Percentiles rank a stretch among this genome's conserved stretches.
These are phyloP conservation scores for Drosophila willistoni DNA, from an alignment of 1,140 invertebrate species.

Conservation along the genomic window DNA sequence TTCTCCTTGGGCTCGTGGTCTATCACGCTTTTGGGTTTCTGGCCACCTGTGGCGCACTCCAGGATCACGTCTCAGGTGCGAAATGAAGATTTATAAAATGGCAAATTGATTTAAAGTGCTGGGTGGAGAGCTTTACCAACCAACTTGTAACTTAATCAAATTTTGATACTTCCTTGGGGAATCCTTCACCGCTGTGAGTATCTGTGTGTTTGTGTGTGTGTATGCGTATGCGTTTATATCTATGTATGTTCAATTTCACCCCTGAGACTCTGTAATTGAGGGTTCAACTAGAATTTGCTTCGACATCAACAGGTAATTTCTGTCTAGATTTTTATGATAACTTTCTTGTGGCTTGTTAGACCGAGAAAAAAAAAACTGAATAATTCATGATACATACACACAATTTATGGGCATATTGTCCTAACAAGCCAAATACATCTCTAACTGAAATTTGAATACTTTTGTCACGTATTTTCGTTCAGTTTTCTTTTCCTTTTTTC, in stretches of 20 bases:
- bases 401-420: background rate
- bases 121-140: slow-evolving; percentile 61
- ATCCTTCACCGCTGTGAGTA: slow-evolving; percentile 22
- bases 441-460: slow-evolving; percentile 70
- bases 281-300: slow-evolving; percentile 63
- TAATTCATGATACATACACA: slow-evolving; percentile 61
- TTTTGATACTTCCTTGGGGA: slow-evolving; percentile 66
- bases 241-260: slow-evolving; percentile 62
- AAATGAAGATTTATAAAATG: slow-evolving; percentile 80
- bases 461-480: slow-evolving; percentile 69
- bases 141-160: slow-evolving; percentile 62
- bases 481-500: slow-evolving; percentile 46
- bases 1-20: background rate
- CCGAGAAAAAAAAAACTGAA: slow-evolving; percentile 36
- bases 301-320: slow-evolving; percentile 76
- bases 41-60: slow-evolving; percentile 66
- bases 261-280: slow-evolving; percentile 66
- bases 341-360: slow-evolving; percentile 68
- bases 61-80: slow-evolving; percentile 69
- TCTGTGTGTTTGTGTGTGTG: slow-evolving; percentile 13
- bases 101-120: slow-evolving; percentile 78
- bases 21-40: slow-evolving; percentile 1
- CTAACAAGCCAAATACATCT: slow-evolving; percentile 28
- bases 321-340: slow-evolving; percentile 72
- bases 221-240: slow-evolving; percentile 16